Evolutionary conservation across 1,140 invertebrate species (phyloP).

Genomic region (Drosophila pseudoananassae): DNA sequence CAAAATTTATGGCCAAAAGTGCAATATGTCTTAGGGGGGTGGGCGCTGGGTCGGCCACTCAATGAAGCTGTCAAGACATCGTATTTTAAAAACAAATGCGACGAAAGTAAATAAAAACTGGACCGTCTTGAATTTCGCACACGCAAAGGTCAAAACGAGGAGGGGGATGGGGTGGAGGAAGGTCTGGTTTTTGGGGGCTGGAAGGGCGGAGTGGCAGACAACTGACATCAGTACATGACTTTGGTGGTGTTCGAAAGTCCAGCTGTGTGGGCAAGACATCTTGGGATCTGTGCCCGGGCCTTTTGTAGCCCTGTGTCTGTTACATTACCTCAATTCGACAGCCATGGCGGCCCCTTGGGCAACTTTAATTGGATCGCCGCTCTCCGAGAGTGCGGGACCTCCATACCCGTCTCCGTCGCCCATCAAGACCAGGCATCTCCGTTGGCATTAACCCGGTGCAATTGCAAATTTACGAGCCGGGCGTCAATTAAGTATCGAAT

Average conservation of each 20-base stretch:
- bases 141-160: conserved; percentile 42
- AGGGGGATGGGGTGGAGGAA: too few relatives aligned
- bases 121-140: conserved; percentile 58
- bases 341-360: conserved; percentile 74
- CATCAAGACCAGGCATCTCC: conserved; percentile 5
- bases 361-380: conserved; percentile 75
- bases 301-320: conserved; percentile 41
- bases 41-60: conserved; percentile 15
- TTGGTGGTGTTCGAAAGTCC: conserved; percentile 33
- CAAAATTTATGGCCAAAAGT: conserved; percentile 65
- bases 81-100: conserved; percentile 67
- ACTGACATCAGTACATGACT: conserved; percentile 39
- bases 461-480: conserved; percentile 84
- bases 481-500: conserved; percentile 84
- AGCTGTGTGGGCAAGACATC: conserved; percentile 56
- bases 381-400: conserved; percentile 6
- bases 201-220: background rate
- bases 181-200: background rate
- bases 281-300: background rate
- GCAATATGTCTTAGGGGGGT: conserved; percentile 64
- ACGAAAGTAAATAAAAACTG: conserved; percentile 77
- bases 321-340: conserved; percentile 81
- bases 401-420: background rate
- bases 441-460: conserved; percentile 48
- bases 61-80: conserved; percentile 68